A percentile compares a stretch with the other conserved stretches of the same genome.
Evolutionary conservation across 2,888 invertebrate genomes (phyloP).

Genomic region (Rhynchonema sp.): DNA sequence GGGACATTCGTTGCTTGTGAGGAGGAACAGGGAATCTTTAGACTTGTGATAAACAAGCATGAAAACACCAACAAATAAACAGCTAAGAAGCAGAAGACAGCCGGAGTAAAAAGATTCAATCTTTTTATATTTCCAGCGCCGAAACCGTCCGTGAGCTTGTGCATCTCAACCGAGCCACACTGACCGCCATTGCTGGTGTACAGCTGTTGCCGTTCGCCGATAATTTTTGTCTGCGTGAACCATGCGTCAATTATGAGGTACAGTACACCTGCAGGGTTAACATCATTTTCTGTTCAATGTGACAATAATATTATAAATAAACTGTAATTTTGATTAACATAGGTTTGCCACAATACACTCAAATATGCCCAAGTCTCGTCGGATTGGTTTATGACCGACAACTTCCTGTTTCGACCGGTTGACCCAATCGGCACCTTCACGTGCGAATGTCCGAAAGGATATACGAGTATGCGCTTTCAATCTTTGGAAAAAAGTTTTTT

Average conservation of each 20-base stretch:
- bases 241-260: slow-evolving; percentile 71
- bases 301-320: too few species aligned
- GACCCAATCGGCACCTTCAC: slow-evolving; percentile 81
- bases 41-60: too few species aligned
- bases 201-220: slow-evolving; percentile 84
- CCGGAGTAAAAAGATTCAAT: not conserved
- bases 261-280: too few species aligned
- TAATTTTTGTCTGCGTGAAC: slow-evolving; percentile 80
- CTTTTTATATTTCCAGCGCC: slow-evolving; percentile 44
- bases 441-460: slow-evolving; percentile 66
- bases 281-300: too few species aligned
- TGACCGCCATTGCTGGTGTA: slow-evolving; percentile 55
- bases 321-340: not conserved
- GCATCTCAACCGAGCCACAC: slow-evolving; percentile 68
- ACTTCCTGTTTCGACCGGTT: slow-evolving; percentile 76
- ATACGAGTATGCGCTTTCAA: not conserved
- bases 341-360: slow-evolving; percentile 62
- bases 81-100: not conserved
- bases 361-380: slow-evolving; percentile 63
- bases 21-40: too few species aligned
- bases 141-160: slow-evolving; percentile 76
- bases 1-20: too few species aligned
- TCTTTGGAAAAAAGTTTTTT: not conserved
- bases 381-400: slow-evolving; percentile 65
- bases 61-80: not conserved